Evolutionary conservation across 2,113 vertebrate species (phyloP).

Genomic region (Naja naja): DNA sequence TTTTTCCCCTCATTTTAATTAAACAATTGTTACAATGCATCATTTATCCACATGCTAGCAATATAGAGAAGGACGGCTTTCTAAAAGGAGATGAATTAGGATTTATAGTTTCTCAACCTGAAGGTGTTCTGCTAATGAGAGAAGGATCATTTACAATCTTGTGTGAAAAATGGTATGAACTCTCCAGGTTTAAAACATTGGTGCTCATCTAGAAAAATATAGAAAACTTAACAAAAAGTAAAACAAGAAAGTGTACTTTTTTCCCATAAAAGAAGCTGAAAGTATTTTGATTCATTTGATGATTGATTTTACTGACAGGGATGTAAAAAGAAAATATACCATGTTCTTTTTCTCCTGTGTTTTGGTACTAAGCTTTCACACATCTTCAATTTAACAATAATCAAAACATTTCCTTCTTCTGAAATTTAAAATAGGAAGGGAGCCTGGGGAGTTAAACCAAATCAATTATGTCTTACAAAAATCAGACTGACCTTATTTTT

Average conservation of each 20-base stretch:
- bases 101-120: neutral
- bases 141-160: neutral
- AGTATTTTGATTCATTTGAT: slow-evolving; percentile 43
- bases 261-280: slow-evolving; percentile 43
- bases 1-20: neutral
- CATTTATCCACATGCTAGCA: neutral
- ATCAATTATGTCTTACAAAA: slow-evolving; percentile 29
- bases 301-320: slow-evolving; percentile 54
- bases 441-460: slow-evolving; percentile 7
- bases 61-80: neutral
- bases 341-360: slow-evolving; percentile 22
- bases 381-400: slow-evolving; percentile 20
- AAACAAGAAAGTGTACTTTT: slow-evolving; percentile 23
- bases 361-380: slow-evolving; percentile 17
- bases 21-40: neutral
- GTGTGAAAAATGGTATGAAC: neutral
- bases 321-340: slow-evolving; percentile 38
- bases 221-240: slow-evolving; percentile 22
- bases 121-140: neutral
- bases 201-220: slow-evolving; percentile 13
- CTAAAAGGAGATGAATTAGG: neutral
- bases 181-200: neutral
- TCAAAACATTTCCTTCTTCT: slow-evolving; percentile 40
- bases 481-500: neutral
- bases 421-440: slow-evolving; percentile 16